Percentiles rank a stretch among this genome's conserved stretches.
Evolutionary conservation across 2,113 vertebrate species (phyloP).

Genomic region (Tiliqua scincoides): DNA sequence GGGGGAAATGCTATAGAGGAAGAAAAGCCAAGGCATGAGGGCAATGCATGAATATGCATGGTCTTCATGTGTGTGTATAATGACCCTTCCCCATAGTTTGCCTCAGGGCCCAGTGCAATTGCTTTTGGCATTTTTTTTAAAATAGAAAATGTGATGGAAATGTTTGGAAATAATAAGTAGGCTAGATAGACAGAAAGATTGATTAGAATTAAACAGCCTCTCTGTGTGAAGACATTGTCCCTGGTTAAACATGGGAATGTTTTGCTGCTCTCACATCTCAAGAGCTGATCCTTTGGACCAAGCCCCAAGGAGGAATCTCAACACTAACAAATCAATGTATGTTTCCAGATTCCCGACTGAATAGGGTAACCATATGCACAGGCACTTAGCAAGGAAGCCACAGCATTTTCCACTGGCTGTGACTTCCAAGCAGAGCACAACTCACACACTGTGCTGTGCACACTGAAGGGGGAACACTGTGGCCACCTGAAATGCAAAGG

Average conservation of each 20-base stretch:
- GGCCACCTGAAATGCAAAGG: background rate
- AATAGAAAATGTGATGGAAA: too few relatives aligned
- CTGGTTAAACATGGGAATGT: background rate
- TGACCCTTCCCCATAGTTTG: too few relatives aligned
- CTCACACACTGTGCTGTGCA: background rate
- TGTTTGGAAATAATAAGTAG: too few relatives aligned
- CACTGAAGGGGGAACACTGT: background rate
- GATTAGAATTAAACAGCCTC: background rate
- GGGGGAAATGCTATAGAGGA: too few relatives aligned
- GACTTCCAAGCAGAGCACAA: slow-evolving; percentile 2
- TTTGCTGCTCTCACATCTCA: background rate
- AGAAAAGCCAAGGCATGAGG: too few relatives aligned
- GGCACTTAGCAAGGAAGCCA: slow-evolving; percentile 14
- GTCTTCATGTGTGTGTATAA: too few relatives aligned
- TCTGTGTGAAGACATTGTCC: background rate
- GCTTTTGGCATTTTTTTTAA: too few relatives aligned
- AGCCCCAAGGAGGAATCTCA: background rate
- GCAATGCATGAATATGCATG: too few relatives aligned
- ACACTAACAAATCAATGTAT: background rate
- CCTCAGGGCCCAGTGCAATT: too few relatives aligned
- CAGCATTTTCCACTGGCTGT: slow-evolving; percentile 5
- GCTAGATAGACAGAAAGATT: background rate
- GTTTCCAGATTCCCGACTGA: background rate
- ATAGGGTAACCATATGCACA: background rate
- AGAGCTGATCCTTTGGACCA: background rate